Evolutionary conservation across 2,113 vertebrate genomes (phyloP).

Genomic region (Mungos mungo): DNA sequence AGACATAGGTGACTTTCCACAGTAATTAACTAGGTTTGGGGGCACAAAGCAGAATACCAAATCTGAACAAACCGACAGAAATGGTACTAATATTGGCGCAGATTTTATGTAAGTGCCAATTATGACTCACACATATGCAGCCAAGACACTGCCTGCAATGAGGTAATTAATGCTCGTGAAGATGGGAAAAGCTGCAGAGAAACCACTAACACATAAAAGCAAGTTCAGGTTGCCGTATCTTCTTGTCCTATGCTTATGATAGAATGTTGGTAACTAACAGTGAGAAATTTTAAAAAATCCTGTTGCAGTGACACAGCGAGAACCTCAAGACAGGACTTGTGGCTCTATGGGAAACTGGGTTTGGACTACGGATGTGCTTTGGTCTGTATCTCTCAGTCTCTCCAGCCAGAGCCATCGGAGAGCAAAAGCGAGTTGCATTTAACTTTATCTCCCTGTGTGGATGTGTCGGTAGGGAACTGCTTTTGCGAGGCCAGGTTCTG

Average conservation of each 20-base stretch:
- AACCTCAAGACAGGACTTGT: neutral
- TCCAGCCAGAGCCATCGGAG: neutral
- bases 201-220: fast-evolving
- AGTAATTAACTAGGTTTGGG: neutral
- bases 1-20: neutral
- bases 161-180: neutral
- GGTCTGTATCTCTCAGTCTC: neutral
- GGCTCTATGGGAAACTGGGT: neutral
- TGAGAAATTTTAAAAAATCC: neutral
- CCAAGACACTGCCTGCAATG: neutral
- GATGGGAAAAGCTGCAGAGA: neutral
- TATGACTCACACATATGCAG: neutral
- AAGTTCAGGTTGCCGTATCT: neutral
- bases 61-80: neutral
- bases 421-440: neutral
- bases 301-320: neutral
- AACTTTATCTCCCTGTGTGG: neutral
- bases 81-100: neutral
- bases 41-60: neutral
- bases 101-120: neutral
- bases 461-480: neutral
- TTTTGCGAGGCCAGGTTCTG: neutral
- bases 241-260: neutral
- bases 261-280: neutral
- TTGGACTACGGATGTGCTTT: neutral